Base-by-base conservation (phyloP, 2,888 invertebrate genomes). In the Auanema freiburgensis region DNA sequence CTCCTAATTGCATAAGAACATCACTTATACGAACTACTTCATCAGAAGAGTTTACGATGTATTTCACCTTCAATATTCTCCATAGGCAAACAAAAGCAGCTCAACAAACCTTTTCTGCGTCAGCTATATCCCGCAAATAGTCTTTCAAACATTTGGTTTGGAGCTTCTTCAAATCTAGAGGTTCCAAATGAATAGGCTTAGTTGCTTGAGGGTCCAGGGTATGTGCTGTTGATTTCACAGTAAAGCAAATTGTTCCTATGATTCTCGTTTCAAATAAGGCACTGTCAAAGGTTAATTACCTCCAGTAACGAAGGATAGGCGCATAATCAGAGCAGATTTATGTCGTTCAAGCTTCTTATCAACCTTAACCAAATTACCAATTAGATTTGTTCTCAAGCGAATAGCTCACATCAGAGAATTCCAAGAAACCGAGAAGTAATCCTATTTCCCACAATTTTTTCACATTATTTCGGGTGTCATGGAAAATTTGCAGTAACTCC, bases 401-500 rank as follows among this genome's bases (percentile, higher is more conserved):
- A 16, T 14, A 25, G 46, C 55, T 55, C 33, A 67, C 68, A 43
- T 72, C 76, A 42, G 67, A 72, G 55, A 76, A 76, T 46, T 76
- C 78, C 33, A 78, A 58, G 63, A 78, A 76, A 43, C 78, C 78
- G 61, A 72, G 66, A 40, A 78, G 66, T 10, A 73, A 62, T 18
- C 71, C 71, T 67, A 70, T 71, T 53, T 79, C 77, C 77, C 78
- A 79, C 44, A 78, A 55, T 46, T 77, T 72, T 1, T 73, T 62
- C 11, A 80, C 79, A 42, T 80, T 81, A 59, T 78, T 80, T 18
- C 77, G 54, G 1, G 69, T 57, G 55, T 73, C 74, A 42, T 79
- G 80, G 71, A 82, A 82, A 41, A 82, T 72, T 59, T 82, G 82
- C n/a, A 81, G 72, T 44, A 82, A 69, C 52, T 82, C 82, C 52